Evolutionary conservation across 2,888 invertebrate genomes (phyloP).

Genomic region (Hedya salicella): DNA sequence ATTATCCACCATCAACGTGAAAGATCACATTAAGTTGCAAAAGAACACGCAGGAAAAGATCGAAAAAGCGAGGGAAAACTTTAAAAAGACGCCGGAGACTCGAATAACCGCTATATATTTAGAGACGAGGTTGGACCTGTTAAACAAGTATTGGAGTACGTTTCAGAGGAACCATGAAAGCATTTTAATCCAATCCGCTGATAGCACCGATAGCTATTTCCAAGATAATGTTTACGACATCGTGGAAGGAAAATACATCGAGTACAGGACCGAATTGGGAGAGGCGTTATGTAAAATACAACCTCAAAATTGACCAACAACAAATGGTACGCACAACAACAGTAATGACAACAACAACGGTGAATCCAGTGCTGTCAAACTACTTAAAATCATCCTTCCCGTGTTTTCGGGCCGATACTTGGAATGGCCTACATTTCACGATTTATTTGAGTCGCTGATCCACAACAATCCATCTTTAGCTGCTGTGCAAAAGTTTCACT

Average conservation of each 20-base stretch:
- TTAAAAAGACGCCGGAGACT: not conserved
- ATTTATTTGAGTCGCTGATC: constrained; percentile 28
- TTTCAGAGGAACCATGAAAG: not conserved
- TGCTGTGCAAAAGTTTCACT: constrained; percentile 31
- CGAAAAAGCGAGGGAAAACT: not conserved
- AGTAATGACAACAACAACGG: not conserved
- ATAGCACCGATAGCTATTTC: not conserved
- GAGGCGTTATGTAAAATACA: not conserved
- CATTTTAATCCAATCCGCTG: not conserved
- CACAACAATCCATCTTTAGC: constrained; percentile 22
- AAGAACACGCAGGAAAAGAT: no score
- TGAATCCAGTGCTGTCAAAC: not conserved
- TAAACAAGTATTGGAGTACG: not conserved
- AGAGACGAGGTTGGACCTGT: constrained; percentile 3
- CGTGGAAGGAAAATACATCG: constrained; percentile 3
- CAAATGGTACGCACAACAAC: not conserved
- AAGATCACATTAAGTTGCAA: no score
- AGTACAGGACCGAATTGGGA: not conserved
- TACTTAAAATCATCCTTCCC: not conserved
- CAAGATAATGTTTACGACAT: not conserved
- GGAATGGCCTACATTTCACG: constrained; percentile 33
- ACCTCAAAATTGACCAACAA: not conserved
- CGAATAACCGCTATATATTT: not conserved
- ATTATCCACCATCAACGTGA: no score
- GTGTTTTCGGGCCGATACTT: constrained; percentile 27